Conservation (phyloP, 2,113 vertebrate species). For the Notothenia coriiceps region DNA sequence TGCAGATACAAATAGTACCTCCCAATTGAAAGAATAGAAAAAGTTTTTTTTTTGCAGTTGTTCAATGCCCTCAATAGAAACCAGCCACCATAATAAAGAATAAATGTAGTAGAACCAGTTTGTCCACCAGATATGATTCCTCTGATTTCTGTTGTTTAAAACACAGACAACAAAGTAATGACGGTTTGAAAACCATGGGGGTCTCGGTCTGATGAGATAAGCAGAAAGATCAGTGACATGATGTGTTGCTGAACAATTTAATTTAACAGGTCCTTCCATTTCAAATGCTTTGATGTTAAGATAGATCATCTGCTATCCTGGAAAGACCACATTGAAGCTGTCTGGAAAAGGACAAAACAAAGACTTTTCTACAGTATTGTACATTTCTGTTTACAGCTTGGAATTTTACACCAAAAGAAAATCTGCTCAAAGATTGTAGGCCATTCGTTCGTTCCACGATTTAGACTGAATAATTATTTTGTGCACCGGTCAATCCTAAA, state of each 20-base stretch:
- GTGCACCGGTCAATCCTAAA: no score
- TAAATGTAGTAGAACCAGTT: not conserved
- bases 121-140: constrained; percentile 65
- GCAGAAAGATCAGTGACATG: constrained; percentile 42
- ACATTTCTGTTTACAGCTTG: no score
- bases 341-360: no score
- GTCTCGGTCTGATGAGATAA: not conserved
- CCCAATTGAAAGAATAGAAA: not conserved
- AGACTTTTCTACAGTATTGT: no score
- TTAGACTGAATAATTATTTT: no score
- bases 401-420: no score
- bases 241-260: not conserved
- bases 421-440: no score
- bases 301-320: no score
- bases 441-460: no score
- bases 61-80: constrained; percentile 43
- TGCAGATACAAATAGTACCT: constrained; percentile 11
- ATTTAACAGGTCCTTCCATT: no score
- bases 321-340: no score
- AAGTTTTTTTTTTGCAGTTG: constrained; percentile 19
- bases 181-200: not conserved
- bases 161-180: not conserved
- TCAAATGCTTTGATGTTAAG: no score
- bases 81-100: constrained; percentile 7
- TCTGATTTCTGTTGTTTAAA: constrained; percentile 36